Evolutionary conservation across 2,888 invertebrate genomes (phyloP), one percentile per base, ranked within the genome.

Genomic region (Taphrorychus bicolor): DNA sequence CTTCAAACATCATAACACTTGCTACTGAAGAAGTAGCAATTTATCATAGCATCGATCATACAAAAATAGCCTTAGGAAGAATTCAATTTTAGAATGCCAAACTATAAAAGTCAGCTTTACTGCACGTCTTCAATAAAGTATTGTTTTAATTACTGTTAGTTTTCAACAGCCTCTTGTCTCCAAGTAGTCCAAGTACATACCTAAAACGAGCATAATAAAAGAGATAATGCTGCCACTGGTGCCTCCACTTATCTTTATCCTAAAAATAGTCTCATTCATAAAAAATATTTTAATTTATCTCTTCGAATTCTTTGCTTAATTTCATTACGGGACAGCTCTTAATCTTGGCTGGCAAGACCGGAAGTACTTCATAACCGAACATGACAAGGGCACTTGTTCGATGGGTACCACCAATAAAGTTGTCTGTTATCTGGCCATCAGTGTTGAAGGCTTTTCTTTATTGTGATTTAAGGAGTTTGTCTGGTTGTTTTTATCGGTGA

Each of bases 371-470:
- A 66, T 66, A 67, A 67, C 48, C 49, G 17, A 57, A 58, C 58
- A 52, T 57, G 67, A 67, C 67, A 67, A 67, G 62, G 62, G 67
- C 53, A 62, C 67, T 67, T 58, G 61, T 19, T 57, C 51, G 57
- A 63, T 58, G 57, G 57, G 63, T 63, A 63, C 63, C 63, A 57
- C 57, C 51, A 63, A 57, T 63, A 56, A 63, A 63, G 42, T 62
- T 56, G 51, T 54, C 61, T 52, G 61, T 54, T 61, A 51, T 57
- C 57, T 51, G 17, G 19, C 49, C 14, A 63, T 63, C 63, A 63
- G 57, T 51, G 63, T 63, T 63, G 56, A 63, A 57, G 32, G 51
- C 14, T 32, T 51, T 51, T 32, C 49, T 63, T 57, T 49, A 57
- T 63, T 51, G 49, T 49, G 52, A 32, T 32, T 62, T 48, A 62